These are phyloP conservation scores for Gallinago solitaria DNA, from an alignment of 2,797 vertebrate genomes.

Conservation along the genomic window DNA sequence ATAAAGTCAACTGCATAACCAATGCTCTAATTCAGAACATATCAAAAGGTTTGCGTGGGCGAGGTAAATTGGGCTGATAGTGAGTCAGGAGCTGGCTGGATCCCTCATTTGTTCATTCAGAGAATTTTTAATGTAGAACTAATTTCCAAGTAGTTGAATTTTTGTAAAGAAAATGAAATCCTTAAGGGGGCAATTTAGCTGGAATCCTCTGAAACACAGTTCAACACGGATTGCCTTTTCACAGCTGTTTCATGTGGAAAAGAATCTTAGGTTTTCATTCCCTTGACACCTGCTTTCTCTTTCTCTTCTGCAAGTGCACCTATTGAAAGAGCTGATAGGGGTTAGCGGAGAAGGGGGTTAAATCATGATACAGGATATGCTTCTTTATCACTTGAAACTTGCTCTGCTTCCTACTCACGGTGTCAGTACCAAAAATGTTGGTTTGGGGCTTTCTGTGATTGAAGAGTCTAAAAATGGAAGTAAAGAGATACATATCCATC, in stretches of 20 bases:
- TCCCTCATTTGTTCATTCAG: slow-evolving; percentile 60
- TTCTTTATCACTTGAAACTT: not conserved
- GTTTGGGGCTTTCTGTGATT: not conserved
- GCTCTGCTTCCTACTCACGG: not conserved
- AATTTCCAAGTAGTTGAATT: slow-evolving; percentile 58
- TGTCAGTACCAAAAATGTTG: not conserved
- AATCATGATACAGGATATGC: not conserved
- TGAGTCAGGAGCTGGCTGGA: slow-evolving; percentile 48
- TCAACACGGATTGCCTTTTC: slow-evolving; percentile 2
- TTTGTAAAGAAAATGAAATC: slow-evolving; percentile 62
- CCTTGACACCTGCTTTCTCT: not conserved
- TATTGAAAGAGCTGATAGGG: not conserved
- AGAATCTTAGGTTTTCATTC: slow-evolving; percentile 29
- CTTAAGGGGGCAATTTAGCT: slow-evolving; percentile 37
- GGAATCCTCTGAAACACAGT: slow-evolving; percentile 39
- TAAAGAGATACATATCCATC: not conserved
- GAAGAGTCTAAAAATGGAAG: not conserved
- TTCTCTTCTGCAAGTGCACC: not conserved
- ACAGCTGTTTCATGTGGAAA: slow-evolving; percentile 28
- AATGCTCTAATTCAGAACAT: slow-evolving; percentile 46
- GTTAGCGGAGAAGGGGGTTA: not conserved
- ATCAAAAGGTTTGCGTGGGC: slow-evolving; percentile 54
- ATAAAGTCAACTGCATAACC: slow-evolving; percentile 45
- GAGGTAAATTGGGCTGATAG: slow-evolving; percentile 64
- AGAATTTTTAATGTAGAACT: slow-evolving; percentile 55